Conservation (phyloP, 2,113 vertebrate genomes). For the Otocyon megalotis region DNA sequence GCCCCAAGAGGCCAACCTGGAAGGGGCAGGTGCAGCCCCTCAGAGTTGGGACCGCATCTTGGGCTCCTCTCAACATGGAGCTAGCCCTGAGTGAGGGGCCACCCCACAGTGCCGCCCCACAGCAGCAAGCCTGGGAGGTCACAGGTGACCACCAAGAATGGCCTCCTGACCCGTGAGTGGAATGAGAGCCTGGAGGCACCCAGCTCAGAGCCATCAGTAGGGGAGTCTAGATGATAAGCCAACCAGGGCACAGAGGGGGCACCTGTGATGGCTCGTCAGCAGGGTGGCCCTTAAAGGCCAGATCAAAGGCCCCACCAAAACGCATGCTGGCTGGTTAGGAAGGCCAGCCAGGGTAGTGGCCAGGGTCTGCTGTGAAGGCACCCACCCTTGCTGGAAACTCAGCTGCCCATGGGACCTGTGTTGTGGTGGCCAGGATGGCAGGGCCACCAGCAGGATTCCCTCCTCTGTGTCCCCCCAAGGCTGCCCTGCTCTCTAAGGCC, state of each 20-base stretch:
- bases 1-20: no score
- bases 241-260: background rate
- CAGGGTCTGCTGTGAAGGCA: background rate
- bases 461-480: background rate
- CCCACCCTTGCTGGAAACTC: background rate
- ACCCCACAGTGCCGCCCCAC: no score
- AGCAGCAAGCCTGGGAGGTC: background rate
- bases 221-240: background rate
- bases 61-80: background rate
- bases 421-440: background rate
- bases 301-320: slow-evolving; percentile 41
- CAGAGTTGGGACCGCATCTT: background rate
- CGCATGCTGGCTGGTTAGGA: background rate
- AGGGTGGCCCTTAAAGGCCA: background rate
- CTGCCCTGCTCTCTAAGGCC: background rate
- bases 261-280: background rate
- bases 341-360: background rate
- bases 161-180: background rate
- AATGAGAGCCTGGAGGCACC: background rate
- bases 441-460: background rate
- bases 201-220: background rate
- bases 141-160: background rate
- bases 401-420: background rate
- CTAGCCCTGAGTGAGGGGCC: no score
- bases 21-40: background rate